Percentiles rank a stretch among this genome's conserved stretches.
These are phyloP conservation scores for Antrozous pallidus DNA, from an alignment of 2,797 vertebrate genomes.

Conservation along the genomic window DNA sequence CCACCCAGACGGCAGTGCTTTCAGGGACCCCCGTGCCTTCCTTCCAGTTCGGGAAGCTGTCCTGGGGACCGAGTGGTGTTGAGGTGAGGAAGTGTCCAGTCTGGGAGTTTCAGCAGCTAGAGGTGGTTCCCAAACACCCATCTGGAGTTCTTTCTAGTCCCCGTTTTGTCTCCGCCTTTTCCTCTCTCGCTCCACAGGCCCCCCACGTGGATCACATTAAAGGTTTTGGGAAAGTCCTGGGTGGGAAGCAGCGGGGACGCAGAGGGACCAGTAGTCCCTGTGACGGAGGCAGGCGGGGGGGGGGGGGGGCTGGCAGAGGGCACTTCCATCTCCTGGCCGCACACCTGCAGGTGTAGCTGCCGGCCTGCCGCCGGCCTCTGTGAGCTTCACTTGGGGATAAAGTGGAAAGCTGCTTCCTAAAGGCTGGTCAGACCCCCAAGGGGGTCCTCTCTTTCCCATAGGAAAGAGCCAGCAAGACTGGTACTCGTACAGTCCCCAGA, in stretches of 20 bases:
- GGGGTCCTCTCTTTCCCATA: background rate
- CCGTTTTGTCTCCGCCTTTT: background rate
- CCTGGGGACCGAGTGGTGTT: background rate
- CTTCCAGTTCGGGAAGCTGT: background rate
- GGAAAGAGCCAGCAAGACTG: background rate
- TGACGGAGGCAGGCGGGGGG: too few relatives aligned
- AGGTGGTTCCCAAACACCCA: background rate
- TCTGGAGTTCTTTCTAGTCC: background rate
- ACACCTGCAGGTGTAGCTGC: background rate
- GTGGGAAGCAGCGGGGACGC: background rate
- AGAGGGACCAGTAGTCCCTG: background rate
- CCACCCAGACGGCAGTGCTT: background rate
- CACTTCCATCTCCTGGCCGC: background rate
- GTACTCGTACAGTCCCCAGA: background rate
- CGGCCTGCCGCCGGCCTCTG: background rate
- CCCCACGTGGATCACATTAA: slow-evolving; percentile 51
- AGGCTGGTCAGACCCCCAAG: background rate
- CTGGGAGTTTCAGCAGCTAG: background rate
- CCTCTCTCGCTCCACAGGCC: background rate
- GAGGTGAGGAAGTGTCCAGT: background rate
- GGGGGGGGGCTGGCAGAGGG: background rate
- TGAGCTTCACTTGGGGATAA: background rate
- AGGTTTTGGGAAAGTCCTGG: background rate
- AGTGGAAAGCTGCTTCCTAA: slow-evolving; percentile 29
- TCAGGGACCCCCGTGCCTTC: background rate